Evolutionary conservation across 2,888 invertebrate genomes (phyloP).

Genomic region (Tetropium fuscum): DNA sequence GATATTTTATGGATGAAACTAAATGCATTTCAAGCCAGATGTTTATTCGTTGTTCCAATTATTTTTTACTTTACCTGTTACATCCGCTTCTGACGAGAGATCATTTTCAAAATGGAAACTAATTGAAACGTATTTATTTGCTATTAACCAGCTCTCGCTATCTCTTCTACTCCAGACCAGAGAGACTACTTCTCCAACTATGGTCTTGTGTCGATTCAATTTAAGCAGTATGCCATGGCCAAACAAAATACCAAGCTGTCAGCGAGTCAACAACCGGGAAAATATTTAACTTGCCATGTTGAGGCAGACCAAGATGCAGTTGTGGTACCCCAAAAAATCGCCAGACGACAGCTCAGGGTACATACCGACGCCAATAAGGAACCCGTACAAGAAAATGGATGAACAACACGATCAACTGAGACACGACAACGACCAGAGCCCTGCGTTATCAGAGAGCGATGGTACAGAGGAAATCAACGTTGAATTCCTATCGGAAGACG

Average conservation of each 20-base stretch:
- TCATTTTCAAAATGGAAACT: too few species aligned
- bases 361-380: neutral
- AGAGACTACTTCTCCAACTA: too few species aligned
- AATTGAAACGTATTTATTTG: too few species aligned
- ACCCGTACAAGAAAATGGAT: neutral
- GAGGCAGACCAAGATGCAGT: slow-evolving; percentile 21
- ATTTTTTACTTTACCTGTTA: too few species aligned
- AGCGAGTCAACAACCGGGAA: too few species aligned
- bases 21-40: too few species aligned
- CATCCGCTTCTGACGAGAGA: too few species aligned
- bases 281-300: slow-evolving; percentile 17
- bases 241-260: slow-evolving; percentile 1
- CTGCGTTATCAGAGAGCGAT: slow-evolving; percentile 57
- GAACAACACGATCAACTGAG: neutral
- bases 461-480: slow-evolving; percentile 60
- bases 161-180: too few species aligned
- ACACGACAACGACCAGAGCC: slow-evolving; percentile 62
- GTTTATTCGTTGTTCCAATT: too few species aligned
- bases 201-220: too few species aligned
- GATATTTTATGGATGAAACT: too few species aligned
- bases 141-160: too few species aligned
- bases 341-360: neutral
- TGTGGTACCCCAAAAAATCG: slow-evolving; percentile 19
- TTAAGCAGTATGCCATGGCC: slow-evolving; percentile 7
- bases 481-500: slow-evolving; percentile 64